Evolutionary conservation across 2,113 vertebrate species (phyloP), one percentile per base, ranked within the genome.

Genomic region (Pachypanchax playfairii): DNA sequence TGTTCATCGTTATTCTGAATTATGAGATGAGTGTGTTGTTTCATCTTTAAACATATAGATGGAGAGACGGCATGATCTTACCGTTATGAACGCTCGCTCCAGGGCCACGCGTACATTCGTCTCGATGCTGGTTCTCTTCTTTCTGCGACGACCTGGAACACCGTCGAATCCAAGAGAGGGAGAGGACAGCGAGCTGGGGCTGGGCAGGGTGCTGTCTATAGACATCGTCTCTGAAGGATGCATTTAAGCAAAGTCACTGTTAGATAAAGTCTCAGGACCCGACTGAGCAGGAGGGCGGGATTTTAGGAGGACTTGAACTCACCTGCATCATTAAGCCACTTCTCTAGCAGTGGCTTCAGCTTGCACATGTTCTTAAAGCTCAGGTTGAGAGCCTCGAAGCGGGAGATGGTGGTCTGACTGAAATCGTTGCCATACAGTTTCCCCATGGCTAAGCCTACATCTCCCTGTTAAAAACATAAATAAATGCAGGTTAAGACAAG

Each of bases 281-380:
- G 3, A 9, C 10, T 42, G 39, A n/a, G n/a, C n/a, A 1, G 6
- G 4, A 20, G n/a, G n/a, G n/a, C 5, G 3, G 6, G 2, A n/a
- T 3, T 20, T n/a, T n/a, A n/a, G n/a, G n/a, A n/a, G n/a, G 39
- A 18, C 3, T 20, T 2, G 4, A 18, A 14, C 61, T 82, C 77
- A 96, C 95, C 95, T 75, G 95, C 95, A 4, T 97, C 95, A 1
- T 90, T 96, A 69, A 97, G 94, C 95, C 95, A 97, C 82, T 96
- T 97, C 88, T 97, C 94, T 80, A 97, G 86, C 74, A 97, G 93
- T 12, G 95, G 95, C 83, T 96, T 96, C 59, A 97, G 93, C 82
- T 97, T 97, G 91, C 95, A 97, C 95, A 97, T 97, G 88, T 97
- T 97, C 90, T 97, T 97, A 85, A 97, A 97, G 91, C 95, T 97